Evolutionary conservation across 2,113 vertebrate species (phyloP), one percentile per base, ranked within the genome.

Genomic region (Sterna hirundo): DNA sequence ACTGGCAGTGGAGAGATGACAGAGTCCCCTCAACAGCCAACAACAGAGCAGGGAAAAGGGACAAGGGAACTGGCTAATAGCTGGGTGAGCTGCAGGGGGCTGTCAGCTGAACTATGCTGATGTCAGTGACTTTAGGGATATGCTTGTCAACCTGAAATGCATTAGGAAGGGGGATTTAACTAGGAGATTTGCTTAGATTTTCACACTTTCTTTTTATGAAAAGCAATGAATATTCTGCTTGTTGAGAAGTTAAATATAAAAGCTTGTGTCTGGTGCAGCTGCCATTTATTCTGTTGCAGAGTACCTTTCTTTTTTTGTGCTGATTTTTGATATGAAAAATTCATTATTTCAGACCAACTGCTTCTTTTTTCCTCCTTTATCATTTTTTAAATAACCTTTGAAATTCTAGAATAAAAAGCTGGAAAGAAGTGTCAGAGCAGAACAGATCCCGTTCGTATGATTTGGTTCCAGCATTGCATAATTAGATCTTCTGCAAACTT

Each of bases 401-500:
- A 78, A 90, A 95, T 66, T 92, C 64, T 69, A 66, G 58, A 95
- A 93, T 91, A 52, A 91, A 89, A 93, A 96, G 83, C 54, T 93
- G 36, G 64, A 77, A 92, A 68, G 54, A 91, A 88, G 66, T 91
- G 86, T 47, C 92, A 80, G 71, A 88, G 51, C 83, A 85, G 93
- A 95, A 61, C 75, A 85, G 86, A 94, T 89, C 74, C 57, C 76
- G 58, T 92, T 93, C 11, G 0, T 61, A 72, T 23, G 13, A 57
- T 94, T 84, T 72, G 49, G 74, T 95, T 93, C 26, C 64, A 93
- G 52, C 42, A n/a, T 80, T 83, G 79, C 84, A 76, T 97, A 97
- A 97, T 96, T 95, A 96, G 83, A 89, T 89, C 82, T 90, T 86
- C 82, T 83, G 55, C 60, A 88, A 86, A 94, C 61, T 90, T 96